phyloP scores from a whole-genome alignment of 2,797 vertebrate genomes.

The Epinephelus malabaricus region DNA sequence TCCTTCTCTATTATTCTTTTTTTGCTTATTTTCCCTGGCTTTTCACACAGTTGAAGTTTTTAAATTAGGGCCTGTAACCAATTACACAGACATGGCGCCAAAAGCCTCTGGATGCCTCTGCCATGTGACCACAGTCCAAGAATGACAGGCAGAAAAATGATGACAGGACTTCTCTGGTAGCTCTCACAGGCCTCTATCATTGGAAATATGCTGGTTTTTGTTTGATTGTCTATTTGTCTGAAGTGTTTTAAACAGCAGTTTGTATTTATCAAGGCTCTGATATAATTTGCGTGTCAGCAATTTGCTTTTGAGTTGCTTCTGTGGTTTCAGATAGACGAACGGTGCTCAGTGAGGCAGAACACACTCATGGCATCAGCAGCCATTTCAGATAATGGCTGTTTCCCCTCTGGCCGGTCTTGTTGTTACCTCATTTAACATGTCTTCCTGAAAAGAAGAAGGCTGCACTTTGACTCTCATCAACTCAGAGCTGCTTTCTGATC shows the following conservation, averaged over 20 bases:
- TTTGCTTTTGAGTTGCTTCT: constrained; percentile 46
- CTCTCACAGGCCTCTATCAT: constrained; percentile 11
- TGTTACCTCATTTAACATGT: constrained; percentile 53
- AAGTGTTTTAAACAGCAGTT: constrained; percentile 20
- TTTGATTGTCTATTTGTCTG: constrained; percentile 5
- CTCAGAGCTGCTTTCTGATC: constrained; percentile 35
- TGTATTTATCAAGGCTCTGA: constrained; percentile 33
- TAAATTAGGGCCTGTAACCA: constrained; percentile 55
- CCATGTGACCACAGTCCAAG: constrained; percentile 44
- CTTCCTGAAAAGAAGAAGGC: constrained; percentile 36
- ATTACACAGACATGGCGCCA: constrained; percentile 60
- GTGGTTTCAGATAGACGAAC: constrained; percentile 57
- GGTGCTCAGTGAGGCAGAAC: constrained; percentile 32
- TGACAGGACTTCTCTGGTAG: constrained; percentile 30
- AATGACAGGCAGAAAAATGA: constrained; percentile 44
- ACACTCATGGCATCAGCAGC: constrained; percentile 42
- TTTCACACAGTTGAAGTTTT: constrained; percentile 43
- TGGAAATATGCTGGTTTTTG: not conserved
- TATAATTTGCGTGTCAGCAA: constrained; percentile 53
- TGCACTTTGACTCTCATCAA: constrained; percentile 44
- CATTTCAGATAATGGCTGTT: constrained; percentile 56
- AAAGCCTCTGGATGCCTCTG: constrained; percentile 45
- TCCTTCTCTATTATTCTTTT: constrained; percentile 22
- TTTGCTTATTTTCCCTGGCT: constrained; percentile 27
- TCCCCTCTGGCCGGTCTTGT: constrained; percentile 40